phyloP scores from a whole-genome alignment of 2,888 invertebrate species.

The Carterocephalus palaemon region DNA sequence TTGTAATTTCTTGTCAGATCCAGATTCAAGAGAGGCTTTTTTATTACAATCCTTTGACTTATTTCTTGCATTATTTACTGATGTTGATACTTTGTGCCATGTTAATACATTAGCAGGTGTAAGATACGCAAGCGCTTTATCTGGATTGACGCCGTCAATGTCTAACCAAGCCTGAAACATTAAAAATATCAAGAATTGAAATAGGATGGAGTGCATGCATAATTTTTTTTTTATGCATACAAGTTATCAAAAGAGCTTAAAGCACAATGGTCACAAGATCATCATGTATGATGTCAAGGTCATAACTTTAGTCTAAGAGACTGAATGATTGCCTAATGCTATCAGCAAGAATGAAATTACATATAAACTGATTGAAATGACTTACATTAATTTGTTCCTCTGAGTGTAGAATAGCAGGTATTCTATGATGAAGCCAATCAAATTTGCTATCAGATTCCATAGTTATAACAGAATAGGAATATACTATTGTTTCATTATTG shows the following conservation, averaged over 20 bases:
- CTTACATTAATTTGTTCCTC: slow-evolving; percentile 81
- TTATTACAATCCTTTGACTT: slow-evolving; percentile 81
- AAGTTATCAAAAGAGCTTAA: too few relatives aligned
- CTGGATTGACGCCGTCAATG: slow-evolving; percentile 70
- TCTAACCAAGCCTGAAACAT: slow-evolving; percentile 83
- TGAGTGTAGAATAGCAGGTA: slow-evolving; percentile 87
- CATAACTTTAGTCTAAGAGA: too few relatives aligned
- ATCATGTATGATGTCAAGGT: too few relatives aligned
- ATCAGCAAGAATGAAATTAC: neutral
- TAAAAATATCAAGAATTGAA: slow-evolving; percentile 1
- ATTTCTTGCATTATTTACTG: slow-evolving; percentile 85
- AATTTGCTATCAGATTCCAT: slow-evolving; percentile 84
- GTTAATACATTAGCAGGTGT: slow-evolving; percentile 74
- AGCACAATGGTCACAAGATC: too few relatives aligned
- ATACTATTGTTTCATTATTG: slow-evolving; percentile 78
- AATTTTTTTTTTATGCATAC: slow-evolving; percentile 1
- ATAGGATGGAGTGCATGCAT: neutral
- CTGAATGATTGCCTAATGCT: neutral
- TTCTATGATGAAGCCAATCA: slow-evolving; percentile 87
- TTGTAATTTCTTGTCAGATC: slow-evolving; percentile 53
- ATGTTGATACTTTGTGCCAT: slow-evolving; percentile 84
- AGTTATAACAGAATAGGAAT: slow-evolving; percentile 87
- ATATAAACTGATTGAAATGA: neutral
- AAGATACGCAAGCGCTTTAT: slow-evolving; percentile 75
- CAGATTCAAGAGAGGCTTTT: slow-evolving; percentile 50